Conservation (phyloP, 2,888 invertebrate genomes). For the Apodemia mormo region DNA sequence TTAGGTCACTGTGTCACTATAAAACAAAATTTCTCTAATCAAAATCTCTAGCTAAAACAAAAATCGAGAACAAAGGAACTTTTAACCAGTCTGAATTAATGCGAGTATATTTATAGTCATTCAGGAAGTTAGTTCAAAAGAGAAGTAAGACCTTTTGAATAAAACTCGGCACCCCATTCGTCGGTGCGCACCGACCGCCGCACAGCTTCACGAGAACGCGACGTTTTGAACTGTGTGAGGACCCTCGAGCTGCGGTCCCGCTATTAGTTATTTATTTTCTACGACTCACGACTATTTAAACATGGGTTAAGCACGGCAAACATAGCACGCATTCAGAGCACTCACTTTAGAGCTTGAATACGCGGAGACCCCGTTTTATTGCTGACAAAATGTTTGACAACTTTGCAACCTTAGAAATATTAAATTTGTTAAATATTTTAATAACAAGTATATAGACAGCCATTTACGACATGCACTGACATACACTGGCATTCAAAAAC, state of each 20-base stretch:
- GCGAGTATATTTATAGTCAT: not conserved
- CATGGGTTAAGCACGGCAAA: not conserved
- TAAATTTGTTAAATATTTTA: not conserved
- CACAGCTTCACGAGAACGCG: not conserved
- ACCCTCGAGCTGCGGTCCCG: conserved; percentile 6
- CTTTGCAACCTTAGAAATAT: not conserved
- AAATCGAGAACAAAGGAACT: not conserved
- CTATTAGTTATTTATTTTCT: conserved; percentile 8
- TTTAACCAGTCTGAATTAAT: not conserved
- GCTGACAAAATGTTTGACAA: not conserved
- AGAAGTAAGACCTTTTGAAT: not conserved
- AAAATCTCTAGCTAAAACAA: no score
- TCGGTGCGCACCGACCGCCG: not conserved
- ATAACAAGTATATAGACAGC: no score
- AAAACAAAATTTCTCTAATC: no score
- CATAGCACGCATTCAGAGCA: conserved; percentile 13
- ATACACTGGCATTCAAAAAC: no score
- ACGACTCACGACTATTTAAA: not conserved
- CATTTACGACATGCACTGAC: no score
- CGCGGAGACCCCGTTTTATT: not conserved
- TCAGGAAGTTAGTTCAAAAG: not conserved
- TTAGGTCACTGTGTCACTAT: no score
- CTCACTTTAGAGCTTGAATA: conserved; percentile 1
- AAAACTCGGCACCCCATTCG: not conserved
- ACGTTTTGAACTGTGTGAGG: not conserved